Conservation (phyloP, 30 jellyfish, hydroid and myxozoan genomes). For the Nemopilema nomurai region DNA sequence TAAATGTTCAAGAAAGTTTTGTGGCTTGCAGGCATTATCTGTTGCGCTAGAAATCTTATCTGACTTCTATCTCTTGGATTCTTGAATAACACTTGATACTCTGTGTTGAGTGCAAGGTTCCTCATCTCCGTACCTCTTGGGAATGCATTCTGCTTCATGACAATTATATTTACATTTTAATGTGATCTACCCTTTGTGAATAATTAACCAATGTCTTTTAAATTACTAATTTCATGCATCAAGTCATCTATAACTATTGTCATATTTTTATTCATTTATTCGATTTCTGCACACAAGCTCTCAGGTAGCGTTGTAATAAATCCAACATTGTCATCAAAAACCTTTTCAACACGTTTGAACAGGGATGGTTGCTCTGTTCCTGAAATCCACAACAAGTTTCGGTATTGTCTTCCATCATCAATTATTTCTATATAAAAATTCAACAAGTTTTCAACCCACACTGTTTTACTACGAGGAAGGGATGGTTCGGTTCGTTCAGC, state of each 20-base stretch:
- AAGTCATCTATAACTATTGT: no score
- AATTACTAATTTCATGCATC: no score
- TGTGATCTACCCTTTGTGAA: no score
- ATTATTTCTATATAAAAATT: neutral
- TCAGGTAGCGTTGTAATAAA: conserved; percentile 18
- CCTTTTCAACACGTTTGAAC: conserved; percentile 11
- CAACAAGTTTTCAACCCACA: conserved; percentile 30
- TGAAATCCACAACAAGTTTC: conserved; percentile 26
- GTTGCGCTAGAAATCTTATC: conserved; percentile 33
- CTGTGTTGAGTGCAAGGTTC: no score
- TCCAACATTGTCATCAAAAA: conserved; percentile 1
- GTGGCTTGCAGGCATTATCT: conserved; percentile 1
- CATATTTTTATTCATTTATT: neutral
- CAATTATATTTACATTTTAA: no score
- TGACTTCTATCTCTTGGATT: conserved; percentile 40
- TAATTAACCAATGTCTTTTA: no score
- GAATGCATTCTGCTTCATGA: no score
- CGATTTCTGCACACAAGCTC: conserved; percentile 7
- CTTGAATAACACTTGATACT: no score
- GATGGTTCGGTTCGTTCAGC: no score
- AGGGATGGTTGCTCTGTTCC: conserved; percentile 38
- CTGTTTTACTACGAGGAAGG: conserved; percentile 51
- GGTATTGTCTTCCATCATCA: neutral
- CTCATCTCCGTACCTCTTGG: no score
- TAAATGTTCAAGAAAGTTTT: conserved; percentile 10